Percentiles rank a stretch among this genome's conserved stretches.
These are phyloP conservation scores for Epiblema foenella DNA, from an alignment of 2,888 invertebrate species.

Conservation along the genomic window DNA sequence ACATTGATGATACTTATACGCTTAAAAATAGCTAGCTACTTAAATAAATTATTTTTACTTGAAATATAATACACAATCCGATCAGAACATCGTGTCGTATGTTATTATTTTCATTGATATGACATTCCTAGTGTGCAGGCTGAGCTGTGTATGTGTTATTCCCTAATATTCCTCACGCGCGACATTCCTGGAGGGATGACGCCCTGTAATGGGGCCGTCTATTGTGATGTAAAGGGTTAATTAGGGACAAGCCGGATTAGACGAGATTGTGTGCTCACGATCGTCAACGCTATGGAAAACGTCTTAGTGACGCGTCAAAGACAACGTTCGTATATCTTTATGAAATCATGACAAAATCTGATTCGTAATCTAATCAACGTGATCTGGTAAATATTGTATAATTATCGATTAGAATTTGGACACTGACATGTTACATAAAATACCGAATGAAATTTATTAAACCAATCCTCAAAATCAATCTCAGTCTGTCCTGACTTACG, in stretches of 20 bases:
- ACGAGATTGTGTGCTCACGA: constrained; percentile 13
- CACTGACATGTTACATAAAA: too few relatives aligned
- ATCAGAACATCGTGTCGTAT: neutral
- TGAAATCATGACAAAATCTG: neutral
- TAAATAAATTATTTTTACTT: too few relatives aligned
- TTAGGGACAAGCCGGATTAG: constrained; percentile 26
- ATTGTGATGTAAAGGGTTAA: constrained; percentile 31
- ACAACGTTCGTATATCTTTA: neutral
- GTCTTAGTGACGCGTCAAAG: constrained; percentile 4
- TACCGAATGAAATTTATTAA: neutral
- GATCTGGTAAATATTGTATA: neutral
- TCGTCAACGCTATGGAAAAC: constrained; percentile 3
- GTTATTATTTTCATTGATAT: neutral
- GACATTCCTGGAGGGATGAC: constrained; percentile 36
- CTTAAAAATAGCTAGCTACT: too few relatives aligned
- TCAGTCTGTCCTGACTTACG: too few relatives aligned
- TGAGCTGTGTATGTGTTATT: constrained; percentile 13
- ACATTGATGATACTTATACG: too few relatives aligned
- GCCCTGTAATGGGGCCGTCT: constrained; percentile 28
- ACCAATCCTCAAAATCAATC: too few relatives aligned
- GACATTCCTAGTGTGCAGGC: neutral
- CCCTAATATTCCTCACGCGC: constrained; percentile 36
- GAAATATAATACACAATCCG: too few relatives aligned
- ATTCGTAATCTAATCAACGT: neutral
- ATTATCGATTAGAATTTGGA: too few relatives aligned